Base-by-base conservation (phyloP, 2,888 invertebrate genomes). In the Phortica okadai region DNA sequence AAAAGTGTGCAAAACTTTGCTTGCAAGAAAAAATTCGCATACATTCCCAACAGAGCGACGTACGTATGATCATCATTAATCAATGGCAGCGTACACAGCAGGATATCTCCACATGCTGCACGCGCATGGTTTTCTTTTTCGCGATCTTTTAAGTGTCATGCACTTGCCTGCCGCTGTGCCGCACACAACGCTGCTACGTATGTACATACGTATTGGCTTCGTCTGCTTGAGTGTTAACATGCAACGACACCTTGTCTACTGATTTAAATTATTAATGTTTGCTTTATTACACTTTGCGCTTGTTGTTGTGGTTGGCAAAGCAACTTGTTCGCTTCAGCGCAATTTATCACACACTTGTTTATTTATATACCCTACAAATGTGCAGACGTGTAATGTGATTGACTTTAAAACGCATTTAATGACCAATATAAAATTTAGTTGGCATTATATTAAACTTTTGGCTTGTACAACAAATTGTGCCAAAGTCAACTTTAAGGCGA, bases 51-150 rank as follows among this genome's bases (percentile, higher is more conserved):
- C 33, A 41, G 41, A 66, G 42, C 11, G 10, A 64, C 41, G 41
- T 79, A 79, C 84, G 1, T 33, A 33, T 33, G 33, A 33, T 33
- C 33, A 33, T 5, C 85, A 86, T 86, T 86, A 86, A 86, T 86
- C 87, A 86, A 87, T 84, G 83, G 84, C 81, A 78, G 77, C 41
- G 25, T 69, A 64, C 75, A 41, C 78, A 76, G 78, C 78, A 75
- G 79, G 66, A 41, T 72, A 73, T 50, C 74, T 74, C 79, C 76
- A 62, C 62, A 58, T 62, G 74, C 59, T 21, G 44, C 14, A 58
- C 69, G 16, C 42, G 14, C 8, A 21, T 42, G 41, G 7, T 11
- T 25, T 42, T 42, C 16, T 21, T 62, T 21, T 21, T 25, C 62
- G 16, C 42, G 42, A 16, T 42, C 42, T n/a, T 6, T 42, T 66